Percentiles rank a stretch among this genome's conserved stretches.
phyloP scores from a whole-genome alignment of 2,113 vertebrate genomes.

The Hippoglossus stenolepis region DNA sequence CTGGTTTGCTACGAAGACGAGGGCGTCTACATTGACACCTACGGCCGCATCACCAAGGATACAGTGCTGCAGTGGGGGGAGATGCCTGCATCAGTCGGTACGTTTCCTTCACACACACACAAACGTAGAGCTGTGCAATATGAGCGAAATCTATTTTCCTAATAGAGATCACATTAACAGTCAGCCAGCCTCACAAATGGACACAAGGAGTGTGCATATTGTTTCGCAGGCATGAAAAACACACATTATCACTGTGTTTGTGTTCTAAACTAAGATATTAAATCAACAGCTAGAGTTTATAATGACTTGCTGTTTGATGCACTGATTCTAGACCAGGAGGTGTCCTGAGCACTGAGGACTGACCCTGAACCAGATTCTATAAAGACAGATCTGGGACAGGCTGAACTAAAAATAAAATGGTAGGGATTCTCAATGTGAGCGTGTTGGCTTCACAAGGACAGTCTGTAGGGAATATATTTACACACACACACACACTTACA shows the following conservation, averaged over 20 bases:
- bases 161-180: background rate
- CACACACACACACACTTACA: background rate
- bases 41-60: conserved; percentile 95
- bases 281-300: too few species aligned
- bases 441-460: conserved; percentile 47
- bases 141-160: background rate
- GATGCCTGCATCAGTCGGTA: conserved; percentile 95
- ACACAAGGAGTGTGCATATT: too few species aligned
- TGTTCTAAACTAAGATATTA: background rate
- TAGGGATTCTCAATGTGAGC: conserved; percentile 9
- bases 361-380: conserved; percentile 42
- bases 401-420: conserved; percentile 45
- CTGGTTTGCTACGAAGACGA: conserved; percentile 95
- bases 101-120: background rate
- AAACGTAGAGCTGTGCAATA: background rate
- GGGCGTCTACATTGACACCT: conserved; percentile 93
- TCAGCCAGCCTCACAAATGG: too few species aligned
- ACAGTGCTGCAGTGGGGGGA: conserved; percentile 95
- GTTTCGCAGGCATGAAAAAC: background rate
- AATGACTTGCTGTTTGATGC: background rate
- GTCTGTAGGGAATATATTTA: conserved; percentile 35
- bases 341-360: conserved; percentile 13
- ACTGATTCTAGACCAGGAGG: conserved; percentile 23
- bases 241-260: background rate
- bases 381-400: conserved; percentile 49